Evolutionary conservation across 2,888 invertebrate species (phyloP).

Genomic region (Tenthredo scrophulariae): DNA sequence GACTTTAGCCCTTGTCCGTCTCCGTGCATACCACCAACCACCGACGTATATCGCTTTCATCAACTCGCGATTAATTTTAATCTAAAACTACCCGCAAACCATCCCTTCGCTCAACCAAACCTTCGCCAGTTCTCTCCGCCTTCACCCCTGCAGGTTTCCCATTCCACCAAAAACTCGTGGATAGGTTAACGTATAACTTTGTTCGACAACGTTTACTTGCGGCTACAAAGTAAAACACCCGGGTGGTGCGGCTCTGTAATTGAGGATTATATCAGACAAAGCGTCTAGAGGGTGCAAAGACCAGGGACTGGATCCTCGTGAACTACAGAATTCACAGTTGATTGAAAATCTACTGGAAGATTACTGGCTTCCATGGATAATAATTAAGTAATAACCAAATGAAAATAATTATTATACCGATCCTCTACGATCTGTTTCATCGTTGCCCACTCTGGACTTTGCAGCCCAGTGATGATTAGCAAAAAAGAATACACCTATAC

Average conservation of each 20-base stretch:
- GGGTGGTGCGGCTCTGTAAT: conserved; percentile 13
- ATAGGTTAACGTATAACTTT: conserved; percentile 47
- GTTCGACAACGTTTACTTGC: conserved; percentile 46
- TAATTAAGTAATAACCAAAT: background rate
- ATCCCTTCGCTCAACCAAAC: conserved; percentile 65
- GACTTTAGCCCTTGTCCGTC: conserved; percentile 28
- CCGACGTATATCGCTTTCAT: conserved; percentile 62
- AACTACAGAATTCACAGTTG: background rate
- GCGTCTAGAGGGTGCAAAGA: background rate
- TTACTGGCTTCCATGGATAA: background rate
- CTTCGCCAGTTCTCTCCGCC: background rate
- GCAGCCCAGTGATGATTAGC: background rate
- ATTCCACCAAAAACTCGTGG: conserved; percentile 36
- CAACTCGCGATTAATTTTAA: conserved; percentile 74
- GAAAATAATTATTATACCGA: background rate
- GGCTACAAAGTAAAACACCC: conserved; percentile 50
- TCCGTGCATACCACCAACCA: conserved; percentile 16
- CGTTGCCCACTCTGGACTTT: background rate
- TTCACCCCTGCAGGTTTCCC: background rate
- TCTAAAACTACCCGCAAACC: conserved; percentile 72
- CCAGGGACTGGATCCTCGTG: background rate
- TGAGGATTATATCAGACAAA: conserved; percentile 7
- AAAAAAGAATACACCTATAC: background rate
- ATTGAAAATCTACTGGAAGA: background rate
- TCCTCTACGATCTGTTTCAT: background rate